Evolutionary conservation across 2,888 invertebrate genomes (phyloP), one percentile per base, ranked within the genome.

Genomic region (Acanthosepion esculentum): DNA sequence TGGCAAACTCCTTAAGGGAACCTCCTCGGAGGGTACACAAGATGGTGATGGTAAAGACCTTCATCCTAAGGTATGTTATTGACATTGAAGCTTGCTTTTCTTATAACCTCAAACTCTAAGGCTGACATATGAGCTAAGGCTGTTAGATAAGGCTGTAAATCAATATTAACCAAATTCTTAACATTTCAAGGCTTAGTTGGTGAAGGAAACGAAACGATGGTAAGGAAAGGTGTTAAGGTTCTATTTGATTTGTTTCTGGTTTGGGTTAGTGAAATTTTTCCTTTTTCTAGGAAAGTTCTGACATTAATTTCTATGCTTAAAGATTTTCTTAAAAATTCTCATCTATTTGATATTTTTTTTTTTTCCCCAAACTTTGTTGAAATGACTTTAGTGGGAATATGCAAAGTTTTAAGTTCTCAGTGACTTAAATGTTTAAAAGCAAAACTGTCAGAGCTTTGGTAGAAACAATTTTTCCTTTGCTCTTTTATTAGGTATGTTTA

Each of bases 61-160:
- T 91, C 96, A 96, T 95, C 96, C 96, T 93, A 97, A 97, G 96
- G 96, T 96, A 95, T 41, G 92, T 93, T 91, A 92, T 64, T 55
- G 94, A 94, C 23, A 94, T 94, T 93, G 93, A 93, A 93, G 50
- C 93, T 53, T 93, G 93, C 93, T 93, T 93, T 93, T 93, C 93
- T n/a, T 53, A 93, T 78, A 78, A 78, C 78, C 78, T 78, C n/a
- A n/a, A 78, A 78, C 78, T 78, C n/a, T 78, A 78, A 78, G n/a
- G 78, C 78, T 78, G n/a, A 59, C 20, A 59, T 59, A 59, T 23
- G 20, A 59, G 78, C 78, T 78, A 12, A n/a, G 15, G 78, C n/a
- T 78, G 33, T n/a, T 78, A 78, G 78, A 33, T 78, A 78, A 78
- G 78, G 78, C n/a, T 78, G 78, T 78, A 78, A 78, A 78, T n/a